These are phyloP conservation scores for Agrochola macilenta DNA, from an alignment of 2,888 invertebrate species.

Conservation along the genomic window DNA sequence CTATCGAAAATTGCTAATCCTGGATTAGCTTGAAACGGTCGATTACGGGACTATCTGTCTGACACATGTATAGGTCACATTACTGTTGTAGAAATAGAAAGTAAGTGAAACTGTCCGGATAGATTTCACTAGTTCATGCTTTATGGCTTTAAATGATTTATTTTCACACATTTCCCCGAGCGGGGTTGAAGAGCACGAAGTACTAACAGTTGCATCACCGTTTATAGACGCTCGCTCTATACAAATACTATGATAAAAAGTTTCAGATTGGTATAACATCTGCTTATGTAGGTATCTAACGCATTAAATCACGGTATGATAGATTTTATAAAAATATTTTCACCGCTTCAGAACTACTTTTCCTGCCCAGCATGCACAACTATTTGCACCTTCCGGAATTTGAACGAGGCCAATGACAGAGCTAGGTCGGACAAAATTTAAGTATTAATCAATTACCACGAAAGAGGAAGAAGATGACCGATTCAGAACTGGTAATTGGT, in stretches of 20 bases:
- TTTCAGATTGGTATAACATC: background rate
- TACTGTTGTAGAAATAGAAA: constrained; percentile 53
- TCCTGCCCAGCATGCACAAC: background rate
- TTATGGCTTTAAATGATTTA: constrained; percentile 26
- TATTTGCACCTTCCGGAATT: background rate
- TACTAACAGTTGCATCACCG: constrained; percentile 9
- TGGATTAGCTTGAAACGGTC: constrained; percentile 63
- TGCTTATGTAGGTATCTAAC: background rate
- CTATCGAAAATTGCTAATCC: constrained; percentile 53
- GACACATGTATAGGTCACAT: constrained; percentile 44
- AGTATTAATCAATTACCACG: background rate
- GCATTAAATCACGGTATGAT: background rate
- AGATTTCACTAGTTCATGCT: constrained; percentile 36
- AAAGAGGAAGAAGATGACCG: background rate
- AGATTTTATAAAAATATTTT: background rate
- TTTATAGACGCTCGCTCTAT: background rate
- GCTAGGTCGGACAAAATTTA: background rate
- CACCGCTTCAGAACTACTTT: background rate
- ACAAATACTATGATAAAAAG: background rate
- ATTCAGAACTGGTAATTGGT: background rate
- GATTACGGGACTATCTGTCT: constrained; percentile 21
- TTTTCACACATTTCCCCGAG: constrained; percentile 50
- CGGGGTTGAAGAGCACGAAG: constrained; percentile 33
- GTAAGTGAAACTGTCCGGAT: constrained; percentile 42
- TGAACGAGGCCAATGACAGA: background rate